Evolutionary conservation across 2,113 vertebrate genomes (phyloP).

Genomic region (Morone saxatilis): DNA sequence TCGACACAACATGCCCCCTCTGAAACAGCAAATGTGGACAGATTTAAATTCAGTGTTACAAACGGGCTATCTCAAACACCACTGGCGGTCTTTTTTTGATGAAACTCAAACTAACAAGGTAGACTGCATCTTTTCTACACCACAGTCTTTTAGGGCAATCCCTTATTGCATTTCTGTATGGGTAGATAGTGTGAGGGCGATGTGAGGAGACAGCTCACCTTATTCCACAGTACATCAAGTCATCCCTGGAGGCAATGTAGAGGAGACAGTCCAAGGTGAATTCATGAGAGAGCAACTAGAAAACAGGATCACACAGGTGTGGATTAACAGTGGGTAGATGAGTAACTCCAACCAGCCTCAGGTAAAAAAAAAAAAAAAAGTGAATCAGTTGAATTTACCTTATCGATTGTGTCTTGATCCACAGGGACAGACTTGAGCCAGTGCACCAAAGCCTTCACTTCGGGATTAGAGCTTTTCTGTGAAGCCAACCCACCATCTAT

Average conservation of each 20-base stretch:
- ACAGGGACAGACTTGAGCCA: slow-evolving; percentile 83
- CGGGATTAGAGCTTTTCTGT: slow-evolving; percentile 43
- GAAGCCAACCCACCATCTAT: slow-evolving; percentile 30
- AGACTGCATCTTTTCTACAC: not conserved
- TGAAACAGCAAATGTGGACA: slow-evolving; percentile 63
- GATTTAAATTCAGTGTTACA: not conserved
- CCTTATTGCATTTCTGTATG: slow-evolving; percentile 6
- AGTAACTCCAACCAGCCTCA: slow-evolving; percentile 6
- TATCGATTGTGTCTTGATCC: slow-evolving; percentile 80
- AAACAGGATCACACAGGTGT: slow-evolving; percentile 35
- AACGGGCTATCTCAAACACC: not conserved
- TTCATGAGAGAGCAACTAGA: slow-evolving; percentile 85
- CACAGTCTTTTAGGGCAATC: not conserved
- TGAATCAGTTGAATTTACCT: slow-evolving; percentile 60
- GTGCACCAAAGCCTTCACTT: slow-evolving; percentile 70
- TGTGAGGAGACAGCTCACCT: slow-evolving; percentile 73
- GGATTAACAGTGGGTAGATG: slow-evolving; percentile 25
- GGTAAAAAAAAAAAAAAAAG: not conserved
- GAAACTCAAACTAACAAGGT: slow-evolving; percentile 10
- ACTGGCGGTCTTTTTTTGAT: not conserved
- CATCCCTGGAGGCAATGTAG: slow-evolving; percentile 85
- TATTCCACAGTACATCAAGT: slow-evolving; percentile 88
- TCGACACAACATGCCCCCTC: slow-evolving; percentile 88
- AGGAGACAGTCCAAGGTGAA: slow-evolving; percentile 90
- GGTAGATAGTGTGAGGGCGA: slow-evolving; percentile 25